A percentile compares a stretch with the other conserved stretches of the same genome.
These are phyloP conservation scores for Sternarchorhynchus goeldii DNA, from an alignment of 2,797 vertebrate genomes.

Conservation along the genomic window DNA sequence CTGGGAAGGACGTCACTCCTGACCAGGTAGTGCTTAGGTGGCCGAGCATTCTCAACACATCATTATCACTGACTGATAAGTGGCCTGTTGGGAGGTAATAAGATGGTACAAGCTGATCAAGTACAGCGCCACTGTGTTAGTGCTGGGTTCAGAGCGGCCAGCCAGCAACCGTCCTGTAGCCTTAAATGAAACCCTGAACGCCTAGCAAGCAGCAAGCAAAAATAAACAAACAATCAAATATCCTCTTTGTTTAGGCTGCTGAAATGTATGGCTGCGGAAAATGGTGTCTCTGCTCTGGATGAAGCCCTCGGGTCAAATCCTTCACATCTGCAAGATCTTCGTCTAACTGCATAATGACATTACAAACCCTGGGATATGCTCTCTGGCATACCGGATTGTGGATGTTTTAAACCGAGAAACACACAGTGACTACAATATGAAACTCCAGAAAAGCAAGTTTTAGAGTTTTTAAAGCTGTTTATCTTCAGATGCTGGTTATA, in stretches of 20 bases:
- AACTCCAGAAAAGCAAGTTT: not conserved
- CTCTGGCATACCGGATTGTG: not conserved
- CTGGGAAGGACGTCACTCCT: no score
- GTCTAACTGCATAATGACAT: constrained; percentile 3
- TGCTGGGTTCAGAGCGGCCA: no score
- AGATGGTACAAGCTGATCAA: no score
- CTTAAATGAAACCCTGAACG: no score
- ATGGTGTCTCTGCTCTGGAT: not conserved
- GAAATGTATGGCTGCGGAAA: not conserved
- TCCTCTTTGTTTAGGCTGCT: constrained; percentile 69
- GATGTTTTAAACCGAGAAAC: not conserved
- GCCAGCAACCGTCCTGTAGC: no score
- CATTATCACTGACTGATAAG: no score
- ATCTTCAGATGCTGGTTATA: constrained; percentile 1
- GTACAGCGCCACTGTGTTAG: no score
- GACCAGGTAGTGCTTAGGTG: no score
- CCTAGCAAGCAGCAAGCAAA: not conserved
- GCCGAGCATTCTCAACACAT: no score
- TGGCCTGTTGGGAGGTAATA: no score
- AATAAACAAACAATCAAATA: not conserved
- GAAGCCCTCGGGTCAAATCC: constrained; percentile 27
- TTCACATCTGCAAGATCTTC: constrained; percentile 10
- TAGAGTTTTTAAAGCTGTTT: not conserved
- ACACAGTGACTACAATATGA: not conserved
- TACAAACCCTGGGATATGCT: not conserved